phyloP scores from a whole-genome alignment of 2,113 vertebrate species.

The Ahaetulla prasina region DNA sequence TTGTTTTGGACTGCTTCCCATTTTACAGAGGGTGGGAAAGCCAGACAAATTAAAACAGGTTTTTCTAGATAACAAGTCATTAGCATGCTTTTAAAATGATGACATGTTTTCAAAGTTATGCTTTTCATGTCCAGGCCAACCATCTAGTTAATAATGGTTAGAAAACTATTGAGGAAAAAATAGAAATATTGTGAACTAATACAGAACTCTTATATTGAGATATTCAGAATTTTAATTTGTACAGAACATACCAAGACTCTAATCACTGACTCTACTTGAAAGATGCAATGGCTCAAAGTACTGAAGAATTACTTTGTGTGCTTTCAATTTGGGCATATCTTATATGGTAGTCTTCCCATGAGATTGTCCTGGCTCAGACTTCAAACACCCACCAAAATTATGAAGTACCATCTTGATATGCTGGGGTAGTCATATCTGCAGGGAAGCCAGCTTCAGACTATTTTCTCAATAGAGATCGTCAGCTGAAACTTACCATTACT shows the following conservation, averaged over 20 bases:
- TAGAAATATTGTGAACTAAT: not conserved
- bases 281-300: not conserved
- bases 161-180: not conserved
- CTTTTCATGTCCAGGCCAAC: slow-evolving; percentile 25
- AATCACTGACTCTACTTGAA: not conserved
- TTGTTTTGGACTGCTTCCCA: slow-evolving; percentile 25
- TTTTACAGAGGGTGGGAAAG: slow-evolving; percentile 25
- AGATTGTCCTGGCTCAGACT: not conserved
- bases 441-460: not conserved
- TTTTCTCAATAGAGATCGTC: not conserved
- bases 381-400: too few relatives aligned
- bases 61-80: slow-evolving; percentile 45
- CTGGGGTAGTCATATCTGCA: not conserved
- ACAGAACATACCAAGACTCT: not conserved
- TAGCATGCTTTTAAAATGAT: slow-evolving; percentile 37
- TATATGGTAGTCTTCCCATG: not conserved
- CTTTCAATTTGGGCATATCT: not conserved
- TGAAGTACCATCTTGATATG: not conserved
- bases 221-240: not conserved
- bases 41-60: slow-evolving; percentile 33
- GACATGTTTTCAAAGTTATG: not conserved
- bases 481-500: not conserved
- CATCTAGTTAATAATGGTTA: slow-evolving; percentile 10
- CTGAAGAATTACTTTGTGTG: not conserved
- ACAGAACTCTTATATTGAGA: not conserved